Evolutionary conservation across 2,888 invertebrate genomes (phyloP), one percentile per base, ranked within the genome.

Genomic region (Yponomeuta malinellus): DNA sequence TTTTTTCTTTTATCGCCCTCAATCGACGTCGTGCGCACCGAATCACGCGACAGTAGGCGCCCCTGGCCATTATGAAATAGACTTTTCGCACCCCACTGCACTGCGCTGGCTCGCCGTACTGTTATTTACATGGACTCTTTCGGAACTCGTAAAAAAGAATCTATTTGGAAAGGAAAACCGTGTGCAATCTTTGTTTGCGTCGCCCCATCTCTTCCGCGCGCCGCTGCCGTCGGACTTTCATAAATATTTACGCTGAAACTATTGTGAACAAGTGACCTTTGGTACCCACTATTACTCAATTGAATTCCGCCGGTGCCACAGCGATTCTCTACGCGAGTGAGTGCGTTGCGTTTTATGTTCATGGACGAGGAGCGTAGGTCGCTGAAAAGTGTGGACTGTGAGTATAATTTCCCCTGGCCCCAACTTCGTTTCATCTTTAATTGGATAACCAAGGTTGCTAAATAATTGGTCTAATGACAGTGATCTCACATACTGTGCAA

Each of bases 221-320:
- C 67, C 31, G 33, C 67, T 2, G 12, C 15, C 33, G 43, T 43
- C 43, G 37, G 6, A 37, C 43, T 43, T 67, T 67, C 37, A 67
- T 67, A 33, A 67, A 67, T 67, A 67, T 67, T 67, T 67, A 67
- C 43, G 43, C 43, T 2, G n/a, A 37, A 67, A 67, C 43, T 67
- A 43, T n/a, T 5, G 15, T 10, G 43, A 33, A 37, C 10, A n/a
- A 67, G 67, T 67, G 67, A 67, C 67, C 67, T 67, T 67, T 67
- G 43, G 3, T n/a, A 37, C 65, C 33, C 31, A 31, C 37, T 43
- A 37, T 67, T 67, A 67, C 67, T 43, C 67, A 67, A 67, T 43
- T 67, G 43, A 12, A 10, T 37, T n/a, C 67, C 37, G 23, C 43
- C 67, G 37, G 37, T 37, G 67, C n/a, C n/a, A 37, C 33, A 33